Base-by-base conservation (phyloP, 2,888 invertebrate genomes). In the Netelia inedita region DNA sequence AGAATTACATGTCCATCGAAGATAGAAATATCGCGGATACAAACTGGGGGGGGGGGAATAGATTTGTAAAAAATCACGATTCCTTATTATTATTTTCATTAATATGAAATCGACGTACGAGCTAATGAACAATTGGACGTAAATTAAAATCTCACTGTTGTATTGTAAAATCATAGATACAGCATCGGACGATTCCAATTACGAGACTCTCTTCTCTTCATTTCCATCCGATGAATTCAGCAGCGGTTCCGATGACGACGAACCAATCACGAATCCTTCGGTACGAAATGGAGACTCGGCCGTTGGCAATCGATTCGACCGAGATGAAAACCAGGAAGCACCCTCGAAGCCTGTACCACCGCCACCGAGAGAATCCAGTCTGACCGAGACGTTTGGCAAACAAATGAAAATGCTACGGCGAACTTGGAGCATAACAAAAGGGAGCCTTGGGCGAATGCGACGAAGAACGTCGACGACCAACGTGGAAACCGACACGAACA, bases 391-490 rank as follows among this genome's bases (percentile, higher is more conserved):
- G 1, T 84, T 93, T 3, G 92, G 93, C 2, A 89, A 89, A n/a
- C 88, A 90, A 61, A 93, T 93, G 87, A 93, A 92, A 72, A 91
- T 93, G 87, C 85, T 93, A 0, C 87, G 92, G 6, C 88, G 93
- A 61, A 93, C 93, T 0, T 93, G 93, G 93, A 93, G 93, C 82
- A 92, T 93, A 59, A 93, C 93, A 16, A 93, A 93, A 80, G 93
- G 92, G 1, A 93, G 93, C 43, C 86, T 93, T 1, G 92, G 92
- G 2, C 90, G 92, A 0, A 93, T 93, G 74, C 85, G 92, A 14
- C 87, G 91, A 19, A 90, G 91, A 76, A 90, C 91, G 2, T 89
- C 90, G 14, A 86, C 82, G 9, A 66, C 43, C 16, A 73, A 55
- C 57, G 71, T 82, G 6, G 89, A 87, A 5, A 86, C 83, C 23